These are phyloP conservation scores for Tapirus indicus DNA, from an alignment of 2,797 vertebrate species.

Conservation along the genomic window DNA sequence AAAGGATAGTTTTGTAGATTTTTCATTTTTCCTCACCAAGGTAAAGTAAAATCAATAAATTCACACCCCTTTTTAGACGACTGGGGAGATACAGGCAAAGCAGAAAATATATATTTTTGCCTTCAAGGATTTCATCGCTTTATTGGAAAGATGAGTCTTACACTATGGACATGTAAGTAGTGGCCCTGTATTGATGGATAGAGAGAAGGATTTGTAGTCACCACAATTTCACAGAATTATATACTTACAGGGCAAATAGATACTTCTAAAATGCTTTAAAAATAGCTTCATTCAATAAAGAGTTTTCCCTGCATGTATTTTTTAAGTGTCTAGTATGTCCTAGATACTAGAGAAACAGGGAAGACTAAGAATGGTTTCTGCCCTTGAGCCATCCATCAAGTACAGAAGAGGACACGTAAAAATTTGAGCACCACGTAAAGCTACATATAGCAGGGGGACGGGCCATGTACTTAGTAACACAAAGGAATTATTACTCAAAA, in stretches of 20 bases:
- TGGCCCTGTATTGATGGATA: not conserved
- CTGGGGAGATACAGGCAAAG: not conserved
- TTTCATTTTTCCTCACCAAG: not conserved
- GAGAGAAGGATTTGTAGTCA: not conserved
- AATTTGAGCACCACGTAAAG: not conserved
- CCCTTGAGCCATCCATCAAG: not conserved
- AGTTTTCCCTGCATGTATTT: not conserved
- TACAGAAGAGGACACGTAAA: not conserved
- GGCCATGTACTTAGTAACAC: not conserved
- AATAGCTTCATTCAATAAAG: slow-evolving; percentile 55
- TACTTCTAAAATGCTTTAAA: slow-evolving; percentile 62
- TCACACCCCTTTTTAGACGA: not conserved
- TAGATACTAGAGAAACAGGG: not conserved
- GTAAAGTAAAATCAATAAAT: not conserved
- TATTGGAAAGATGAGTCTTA: not conserved
- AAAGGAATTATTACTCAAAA: not conserved
- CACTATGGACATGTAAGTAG: not conserved
- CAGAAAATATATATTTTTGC: not conserved
- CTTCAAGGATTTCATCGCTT: not conserved
- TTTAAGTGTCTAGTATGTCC: slow-evolving; percentile 27
- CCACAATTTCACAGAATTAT: slow-evolving; percentile 25
- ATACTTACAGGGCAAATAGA: slow-evolving; percentile 17
- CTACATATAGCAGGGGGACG: fast-evolving
- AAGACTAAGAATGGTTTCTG: not conserved
- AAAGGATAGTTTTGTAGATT: not conserved